phyloP scores from a whole-genome alignment of 2,888 invertebrate genomes.

The Chalcosyrphus nemorum region DNA sequence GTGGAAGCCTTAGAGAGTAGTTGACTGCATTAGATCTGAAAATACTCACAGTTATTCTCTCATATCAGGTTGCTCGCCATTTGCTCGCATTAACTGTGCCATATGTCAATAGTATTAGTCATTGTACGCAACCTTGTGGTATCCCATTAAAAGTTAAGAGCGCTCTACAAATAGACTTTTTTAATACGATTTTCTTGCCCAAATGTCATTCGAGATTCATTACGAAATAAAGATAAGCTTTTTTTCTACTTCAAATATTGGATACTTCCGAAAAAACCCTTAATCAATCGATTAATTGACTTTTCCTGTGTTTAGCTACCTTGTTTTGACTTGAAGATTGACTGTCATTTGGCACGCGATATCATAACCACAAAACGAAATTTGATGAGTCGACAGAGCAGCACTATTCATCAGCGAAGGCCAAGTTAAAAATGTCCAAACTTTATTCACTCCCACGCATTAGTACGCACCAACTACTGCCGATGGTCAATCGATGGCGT shows the following conservation, averaged over 20 bases:
- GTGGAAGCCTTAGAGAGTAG: no score
- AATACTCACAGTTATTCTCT: no score
- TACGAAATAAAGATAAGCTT: not conserved
- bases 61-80: no score
- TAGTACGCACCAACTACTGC: not conserved
- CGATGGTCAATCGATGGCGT: constrained; percentile 20
- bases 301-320: constrained; percentile 1
- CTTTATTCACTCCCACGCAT: not conserved
- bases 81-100: no score
- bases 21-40: no score
- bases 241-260: not conserved
- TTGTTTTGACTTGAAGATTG: constrained; percentile 13
- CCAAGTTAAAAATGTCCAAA: not conserved
- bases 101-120: no score
- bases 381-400: constrained; percentile 1
- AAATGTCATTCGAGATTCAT: not conserved
- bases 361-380: not conserved
- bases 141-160: not conserved
- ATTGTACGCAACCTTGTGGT: not conserved
- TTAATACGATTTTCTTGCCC: not conserved
- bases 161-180: not conserved
- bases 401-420: not conserved
- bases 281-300: constrained; percentile 6
- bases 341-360: constrained; percentile 19
- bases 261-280: not conserved